These are phyloP conservation scores for Notiomystis cincta DNA, from an alignment of 2,113 vertebrate genomes.

Conservation along the genomic window DNA sequence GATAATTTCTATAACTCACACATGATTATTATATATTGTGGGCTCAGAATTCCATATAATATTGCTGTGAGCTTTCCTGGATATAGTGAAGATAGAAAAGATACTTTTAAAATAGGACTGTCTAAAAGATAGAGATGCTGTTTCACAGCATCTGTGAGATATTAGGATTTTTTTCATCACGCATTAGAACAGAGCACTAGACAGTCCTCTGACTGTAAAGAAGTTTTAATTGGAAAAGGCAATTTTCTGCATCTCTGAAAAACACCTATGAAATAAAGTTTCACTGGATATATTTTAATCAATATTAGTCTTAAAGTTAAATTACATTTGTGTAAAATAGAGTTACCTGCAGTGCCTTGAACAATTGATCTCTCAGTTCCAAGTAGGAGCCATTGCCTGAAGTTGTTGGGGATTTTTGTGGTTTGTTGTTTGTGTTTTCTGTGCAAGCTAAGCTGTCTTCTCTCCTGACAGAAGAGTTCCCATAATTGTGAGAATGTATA, in stretches of 20 bases:
- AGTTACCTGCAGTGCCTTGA: neutral
- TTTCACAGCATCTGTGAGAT: neutral
- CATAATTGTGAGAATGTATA: neutral
- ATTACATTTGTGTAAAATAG: neutral
- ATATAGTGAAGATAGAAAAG: neutral
- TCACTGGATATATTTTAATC: neutral
- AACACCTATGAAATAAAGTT: neutral
- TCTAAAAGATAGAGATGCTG: neutral
- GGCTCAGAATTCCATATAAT: neutral
- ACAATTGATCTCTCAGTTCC: neutral
- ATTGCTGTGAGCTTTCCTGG: neutral
- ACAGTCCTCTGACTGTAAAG: neutral
- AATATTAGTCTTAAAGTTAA: neutral
- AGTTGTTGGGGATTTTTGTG: neutral
- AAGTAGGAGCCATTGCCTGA: neutral
- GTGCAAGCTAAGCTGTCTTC: neutral
- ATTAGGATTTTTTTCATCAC: neutral
- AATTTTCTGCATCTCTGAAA: neutral
- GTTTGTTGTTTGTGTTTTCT: neutral
- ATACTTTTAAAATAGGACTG: neutral
- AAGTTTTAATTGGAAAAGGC: neutral
- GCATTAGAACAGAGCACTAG: neutral
- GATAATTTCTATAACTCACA: neutral
- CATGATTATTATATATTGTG: neutral
- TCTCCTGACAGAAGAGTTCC: neutral